These are phyloP conservation scores for Stictonetta naevosa DNA, from an alignment of 2,113 vertebrate species.

Conservation along the genomic window DNA sequence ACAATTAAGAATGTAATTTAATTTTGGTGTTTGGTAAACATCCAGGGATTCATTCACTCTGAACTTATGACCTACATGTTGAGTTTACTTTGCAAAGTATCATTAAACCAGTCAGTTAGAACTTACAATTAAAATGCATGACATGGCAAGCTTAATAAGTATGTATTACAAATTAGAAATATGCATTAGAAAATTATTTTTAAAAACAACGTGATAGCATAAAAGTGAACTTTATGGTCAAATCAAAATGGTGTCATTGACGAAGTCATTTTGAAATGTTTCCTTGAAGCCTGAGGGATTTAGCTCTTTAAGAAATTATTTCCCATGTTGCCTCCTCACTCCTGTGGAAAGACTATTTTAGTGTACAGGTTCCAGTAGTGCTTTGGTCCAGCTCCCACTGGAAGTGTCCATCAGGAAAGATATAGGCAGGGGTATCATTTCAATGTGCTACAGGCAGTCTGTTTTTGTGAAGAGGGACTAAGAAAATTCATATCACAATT, in stretches of 20 bases:
- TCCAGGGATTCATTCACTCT: constrained; percentile 81
- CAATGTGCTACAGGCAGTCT: background rate
- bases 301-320: constrained; percentile 3
- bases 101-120: constrained; percentile 75
- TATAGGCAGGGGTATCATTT: background rate
- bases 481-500: background rate
- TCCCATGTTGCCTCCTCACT: background rate
- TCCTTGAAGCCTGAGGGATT: background rate
- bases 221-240: background rate
- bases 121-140: constrained; percentile 67
- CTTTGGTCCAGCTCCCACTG: background rate
- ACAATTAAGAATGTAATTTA: constrained; percentile 83
- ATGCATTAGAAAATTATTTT: background rate
- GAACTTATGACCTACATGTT: constrained; percentile 75
- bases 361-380: background rate
- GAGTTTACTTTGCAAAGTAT: constrained; percentile 76
- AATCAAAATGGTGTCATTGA: background rate
- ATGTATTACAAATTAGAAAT: constrained; percentile 38
- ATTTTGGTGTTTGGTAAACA: constrained; percentile 79
- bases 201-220: background rate
- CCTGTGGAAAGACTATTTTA: background rate
- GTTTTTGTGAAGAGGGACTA: background rate
- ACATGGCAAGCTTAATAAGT: constrained; percentile 1
- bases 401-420: background rate
- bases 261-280: background rate